Conservation (phyloP, 2,797 vertebrate genomes). For the Acanthurus leucopareius region DNA sequence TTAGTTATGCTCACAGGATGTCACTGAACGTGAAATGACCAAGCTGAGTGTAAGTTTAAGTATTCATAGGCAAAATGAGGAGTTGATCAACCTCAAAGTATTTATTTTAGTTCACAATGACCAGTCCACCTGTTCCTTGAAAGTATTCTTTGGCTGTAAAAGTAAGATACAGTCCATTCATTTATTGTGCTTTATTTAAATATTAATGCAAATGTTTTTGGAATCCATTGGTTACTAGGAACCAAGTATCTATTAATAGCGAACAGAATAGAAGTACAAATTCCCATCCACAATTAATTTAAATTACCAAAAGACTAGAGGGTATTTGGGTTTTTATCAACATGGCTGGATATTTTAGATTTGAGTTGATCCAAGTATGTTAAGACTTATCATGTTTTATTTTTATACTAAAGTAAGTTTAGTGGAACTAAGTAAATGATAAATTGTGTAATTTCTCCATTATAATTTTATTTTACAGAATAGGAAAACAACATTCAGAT, state of each 20-base stretch:
- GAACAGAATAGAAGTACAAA: too few relatives aligned
- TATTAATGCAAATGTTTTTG: not conserved
- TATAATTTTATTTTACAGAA: not conserved
- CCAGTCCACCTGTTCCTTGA: not conserved
- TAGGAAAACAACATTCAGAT: too few relatives aligned
- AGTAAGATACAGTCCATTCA: not conserved
- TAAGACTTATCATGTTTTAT: too few relatives aligned
- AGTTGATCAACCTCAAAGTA: not conserved
- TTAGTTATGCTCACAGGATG: not conserved
- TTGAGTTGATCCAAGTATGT: too few relatives aligned
- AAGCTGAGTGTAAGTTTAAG: not conserved
- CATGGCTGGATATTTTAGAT: too few relatives aligned
- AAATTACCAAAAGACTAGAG: too few relatives aligned
- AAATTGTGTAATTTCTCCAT: not conserved
- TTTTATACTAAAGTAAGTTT: not conserved
- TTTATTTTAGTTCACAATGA: not conserved
- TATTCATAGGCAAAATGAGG: not conserved
- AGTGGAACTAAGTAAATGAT: too few relatives aligned
- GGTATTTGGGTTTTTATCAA: too few relatives aligned
- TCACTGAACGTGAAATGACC: constrained; percentile 7
- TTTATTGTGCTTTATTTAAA: not conserved
- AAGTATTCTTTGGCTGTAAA: not conserved
- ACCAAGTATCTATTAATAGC: too few relatives aligned
- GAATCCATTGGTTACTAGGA: not conserved
- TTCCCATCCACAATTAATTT: too few relatives aligned